Percentiles rank a stretch among this genome's conserved stretches.
These are phyloP conservation scores for Dipus sagitta DNA, from an alignment of 2,797 vertebrate genomes.

Conservation along the genomic window DNA sequence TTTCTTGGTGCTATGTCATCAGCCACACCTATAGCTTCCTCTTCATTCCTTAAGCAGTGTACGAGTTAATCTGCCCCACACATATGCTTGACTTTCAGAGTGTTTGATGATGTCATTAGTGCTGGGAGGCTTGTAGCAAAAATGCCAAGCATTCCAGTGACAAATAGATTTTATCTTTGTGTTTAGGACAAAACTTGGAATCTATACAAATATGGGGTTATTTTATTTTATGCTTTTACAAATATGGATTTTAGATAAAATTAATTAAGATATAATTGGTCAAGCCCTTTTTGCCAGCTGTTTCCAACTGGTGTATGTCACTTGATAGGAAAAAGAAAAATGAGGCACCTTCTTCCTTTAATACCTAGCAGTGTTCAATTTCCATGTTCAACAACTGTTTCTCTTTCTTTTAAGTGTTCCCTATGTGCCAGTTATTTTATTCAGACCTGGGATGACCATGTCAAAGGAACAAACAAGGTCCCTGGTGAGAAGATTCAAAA, in stretches of 20 bases:
- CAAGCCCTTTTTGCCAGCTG: neutral
- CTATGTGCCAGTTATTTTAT: neutral
- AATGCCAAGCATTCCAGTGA: neutral
- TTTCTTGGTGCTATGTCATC: conserved; percentile 81
- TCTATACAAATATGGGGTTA: neutral
- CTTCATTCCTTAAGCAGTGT: conserved; percentile 74
- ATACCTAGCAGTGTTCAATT: neutral
- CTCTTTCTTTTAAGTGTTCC: neutral
- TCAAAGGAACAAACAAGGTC: neutral
- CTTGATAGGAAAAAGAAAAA: neutral
- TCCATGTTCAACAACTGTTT: neutral
- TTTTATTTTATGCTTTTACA: neutral
- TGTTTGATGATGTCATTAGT: neutral
- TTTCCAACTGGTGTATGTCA: neutral
- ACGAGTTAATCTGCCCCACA: conserved; percentile 60
- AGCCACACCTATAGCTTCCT: conserved; percentile 72
- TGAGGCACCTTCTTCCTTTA: neutral
- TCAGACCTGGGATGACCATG: neutral
- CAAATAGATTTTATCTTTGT: neutral
- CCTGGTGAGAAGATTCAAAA: neutral
- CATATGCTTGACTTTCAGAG: neutral
- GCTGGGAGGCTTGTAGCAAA: neutral
- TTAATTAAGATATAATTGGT: neutral
- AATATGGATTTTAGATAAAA: neutral
- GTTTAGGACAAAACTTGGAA: neutral